phyloP scores from a whole-genome alignment of 2,797 vertebrate species.

The Gallinago stenura region DNA sequence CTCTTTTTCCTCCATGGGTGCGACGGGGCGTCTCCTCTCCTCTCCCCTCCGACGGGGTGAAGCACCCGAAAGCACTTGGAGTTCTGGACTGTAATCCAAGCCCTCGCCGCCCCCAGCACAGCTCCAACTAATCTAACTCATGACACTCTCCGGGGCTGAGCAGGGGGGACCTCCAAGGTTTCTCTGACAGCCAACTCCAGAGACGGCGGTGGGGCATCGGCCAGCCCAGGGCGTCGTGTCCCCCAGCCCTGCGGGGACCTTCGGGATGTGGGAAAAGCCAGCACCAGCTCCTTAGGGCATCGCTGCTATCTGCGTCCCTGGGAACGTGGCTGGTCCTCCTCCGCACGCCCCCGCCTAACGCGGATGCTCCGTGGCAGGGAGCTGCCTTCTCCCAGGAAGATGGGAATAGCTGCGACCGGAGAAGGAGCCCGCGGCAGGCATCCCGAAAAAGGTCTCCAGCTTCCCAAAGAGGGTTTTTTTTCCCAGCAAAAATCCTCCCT shows the following conservation, averaged over 20 bases:
- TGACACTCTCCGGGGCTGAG: slow-evolving; percentile 63
- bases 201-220: background rate
- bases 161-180: slow-evolving; percentile 68
- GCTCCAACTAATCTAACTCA: slow-evolving; percentile 76
- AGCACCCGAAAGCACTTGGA: slow-evolving; percentile 58
- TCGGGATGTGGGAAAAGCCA: background rate
- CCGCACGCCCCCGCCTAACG: background rate
- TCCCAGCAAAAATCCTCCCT: background rate
- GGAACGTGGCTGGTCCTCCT: background rate
- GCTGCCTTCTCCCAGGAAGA: background rate
- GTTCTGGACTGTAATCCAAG: slow-evolving; percentile 72
- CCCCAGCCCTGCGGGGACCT: background rate
- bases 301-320: background rate
- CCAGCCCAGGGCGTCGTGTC: background rate
- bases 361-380: background rate
- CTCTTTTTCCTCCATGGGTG: slow-evolving; percentile 70
- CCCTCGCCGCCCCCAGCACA: slow-evolving; percentile 70
- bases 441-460: background rate
- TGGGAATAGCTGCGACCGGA: background rate
- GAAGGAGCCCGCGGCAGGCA: background rate
- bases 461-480: background rate
- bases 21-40: slow-evolving; percentile 19
- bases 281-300: background rate
- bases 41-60: slow-evolving; percentile 43
- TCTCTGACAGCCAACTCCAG: slow-evolving; percentile 74